Conservation (phyloP, 2,113 vertebrate species). For the Notothenia coriiceps region DNA sequence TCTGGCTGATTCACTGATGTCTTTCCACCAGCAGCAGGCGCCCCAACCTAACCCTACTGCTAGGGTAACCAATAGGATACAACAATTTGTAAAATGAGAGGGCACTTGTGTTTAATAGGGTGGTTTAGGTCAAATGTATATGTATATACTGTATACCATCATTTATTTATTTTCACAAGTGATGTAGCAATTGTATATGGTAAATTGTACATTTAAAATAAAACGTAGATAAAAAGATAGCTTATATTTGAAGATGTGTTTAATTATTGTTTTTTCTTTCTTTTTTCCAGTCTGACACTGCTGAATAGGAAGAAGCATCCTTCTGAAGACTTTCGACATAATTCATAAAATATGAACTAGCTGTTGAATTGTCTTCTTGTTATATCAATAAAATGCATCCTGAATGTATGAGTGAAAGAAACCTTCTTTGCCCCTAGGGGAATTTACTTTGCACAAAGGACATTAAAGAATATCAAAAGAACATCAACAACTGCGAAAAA, state of each 20-base stretch:
- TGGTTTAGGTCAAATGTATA: neutral
- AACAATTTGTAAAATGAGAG: neutral
- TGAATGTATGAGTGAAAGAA: too few species aligned
- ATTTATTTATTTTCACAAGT: neutral
- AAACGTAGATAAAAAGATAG: neutral
- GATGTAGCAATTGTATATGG: neutral
- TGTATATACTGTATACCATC: too few species aligned
- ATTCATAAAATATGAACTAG: conserved; percentile 57
- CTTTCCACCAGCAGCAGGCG: too few species aligned
- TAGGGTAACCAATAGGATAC: conserved; percentile 42
- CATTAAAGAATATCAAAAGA: too few species aligned
- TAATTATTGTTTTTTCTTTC: conserved; percentile 4
- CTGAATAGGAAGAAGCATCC: conserved; percentile 36
- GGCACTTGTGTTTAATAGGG: neutral
- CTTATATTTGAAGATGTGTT: neutral
- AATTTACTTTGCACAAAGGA: too few species aligned
- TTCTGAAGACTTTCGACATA: neutral
- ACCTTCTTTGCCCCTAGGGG: too few species aligned
- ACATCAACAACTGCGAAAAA: too few species aligned
- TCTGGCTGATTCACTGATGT: too few species aligned
- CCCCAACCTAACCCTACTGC: neutral
- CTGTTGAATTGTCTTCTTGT: conserved; percentile 17
- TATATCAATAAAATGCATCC: conserved; percentile 41
- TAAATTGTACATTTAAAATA: neutral
- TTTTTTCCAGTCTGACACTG: conserved; percentile 31